Conservation (phyloP, 2,113 vertebrate genomes). For the Brienomyrus longianalis region DNA sequence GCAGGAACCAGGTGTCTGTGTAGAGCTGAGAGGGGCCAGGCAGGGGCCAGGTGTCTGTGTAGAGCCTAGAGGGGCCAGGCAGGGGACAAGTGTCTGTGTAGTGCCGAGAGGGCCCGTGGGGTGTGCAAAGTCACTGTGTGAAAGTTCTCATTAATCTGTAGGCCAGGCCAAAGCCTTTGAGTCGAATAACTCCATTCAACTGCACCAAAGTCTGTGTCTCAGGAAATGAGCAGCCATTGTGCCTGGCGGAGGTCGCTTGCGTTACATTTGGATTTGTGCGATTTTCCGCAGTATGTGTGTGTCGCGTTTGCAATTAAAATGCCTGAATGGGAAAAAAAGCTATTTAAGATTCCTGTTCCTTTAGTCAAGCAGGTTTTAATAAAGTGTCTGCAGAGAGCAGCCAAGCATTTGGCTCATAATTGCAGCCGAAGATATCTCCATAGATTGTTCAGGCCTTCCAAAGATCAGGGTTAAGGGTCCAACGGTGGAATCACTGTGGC, state of each 20-base stretch:
- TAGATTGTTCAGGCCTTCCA: not conserved
- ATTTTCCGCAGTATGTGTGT: not conserved
- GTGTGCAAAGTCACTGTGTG: not conserved
- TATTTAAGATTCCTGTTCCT: conserved; percentile 5
- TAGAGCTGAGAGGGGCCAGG: no score
- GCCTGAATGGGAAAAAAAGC: not conserved
- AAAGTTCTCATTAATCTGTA: not conserved
- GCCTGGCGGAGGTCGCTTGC: not conserved
- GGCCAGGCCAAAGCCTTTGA: not conserved
- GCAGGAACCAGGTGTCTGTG: no score
- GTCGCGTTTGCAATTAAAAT: not conserved
- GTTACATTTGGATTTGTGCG: not conserved
- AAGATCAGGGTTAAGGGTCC: not conserved
- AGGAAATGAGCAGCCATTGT: not conserved
- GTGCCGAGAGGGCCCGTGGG: not conserved
- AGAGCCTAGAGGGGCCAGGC: no score
- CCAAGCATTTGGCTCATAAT: not conserved
- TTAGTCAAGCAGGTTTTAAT: not conserved
- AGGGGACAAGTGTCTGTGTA: no score
- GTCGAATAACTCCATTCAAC: not conserved
- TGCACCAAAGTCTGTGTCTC: not conserved
- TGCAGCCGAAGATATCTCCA: not conserved
- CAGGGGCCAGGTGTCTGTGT: no score
- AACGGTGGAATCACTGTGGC: not conserved
- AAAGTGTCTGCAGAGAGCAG: not conserved